Evolutionary conservation across 2,888 invertebrate species (phyloP).

Genomic region (Terebella lapidaria): DNA sequence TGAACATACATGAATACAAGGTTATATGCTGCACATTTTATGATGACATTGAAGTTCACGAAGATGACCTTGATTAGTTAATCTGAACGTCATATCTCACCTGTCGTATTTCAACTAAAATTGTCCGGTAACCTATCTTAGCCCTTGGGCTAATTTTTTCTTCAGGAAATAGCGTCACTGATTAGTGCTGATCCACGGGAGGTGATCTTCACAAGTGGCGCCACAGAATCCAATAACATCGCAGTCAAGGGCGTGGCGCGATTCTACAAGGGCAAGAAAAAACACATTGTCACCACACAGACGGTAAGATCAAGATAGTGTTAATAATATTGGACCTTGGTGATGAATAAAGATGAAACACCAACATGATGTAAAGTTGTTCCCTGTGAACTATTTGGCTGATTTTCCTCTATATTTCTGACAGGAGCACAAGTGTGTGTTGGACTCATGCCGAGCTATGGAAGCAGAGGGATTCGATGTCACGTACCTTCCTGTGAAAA

Average conservation of each 20-base stretch:
- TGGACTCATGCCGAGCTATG: slow-evolving; percentile 92
- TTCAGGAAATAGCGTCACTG: slow-evolving; percentile 75
- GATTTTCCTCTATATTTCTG: background rate
- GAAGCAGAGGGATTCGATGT: slow-evolving; percentile 92
- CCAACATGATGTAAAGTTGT: no score
- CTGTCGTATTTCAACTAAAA: no score
- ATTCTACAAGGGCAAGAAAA: slow-evolving; percentile 89
- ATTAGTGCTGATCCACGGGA: slow-evolving; percentile 95
- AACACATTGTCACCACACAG: slow-evolving; percentile 94
- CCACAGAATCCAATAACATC: slow-evolving; percentile 98
- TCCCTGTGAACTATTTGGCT: no score
- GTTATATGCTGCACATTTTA: no score
- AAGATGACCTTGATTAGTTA: no score
- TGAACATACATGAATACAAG: no score
- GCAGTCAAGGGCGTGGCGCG: slow-evolving; percentile 93
- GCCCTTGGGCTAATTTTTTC: no score
- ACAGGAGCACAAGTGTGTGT: slow-evolving; percentile 98
- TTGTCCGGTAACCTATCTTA: no score
- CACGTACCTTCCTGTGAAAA: slow-evolving; percentile 87
- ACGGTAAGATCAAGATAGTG: slow-evolving; percentile 75
- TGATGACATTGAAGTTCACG: no score
- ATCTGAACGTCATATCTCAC: no score
- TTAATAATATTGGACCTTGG: no score
- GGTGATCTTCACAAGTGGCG: slow-evolving; percentile 97
- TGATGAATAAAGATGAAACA: no score